Percentiles rank a stretch among this genome's conserved stretches.
These are phyloP conservation scores for Pseudopodoces humilis DNA, from an alignment of 2,113 vertebrate genomes.

Conservation along the genomic window DNA sequence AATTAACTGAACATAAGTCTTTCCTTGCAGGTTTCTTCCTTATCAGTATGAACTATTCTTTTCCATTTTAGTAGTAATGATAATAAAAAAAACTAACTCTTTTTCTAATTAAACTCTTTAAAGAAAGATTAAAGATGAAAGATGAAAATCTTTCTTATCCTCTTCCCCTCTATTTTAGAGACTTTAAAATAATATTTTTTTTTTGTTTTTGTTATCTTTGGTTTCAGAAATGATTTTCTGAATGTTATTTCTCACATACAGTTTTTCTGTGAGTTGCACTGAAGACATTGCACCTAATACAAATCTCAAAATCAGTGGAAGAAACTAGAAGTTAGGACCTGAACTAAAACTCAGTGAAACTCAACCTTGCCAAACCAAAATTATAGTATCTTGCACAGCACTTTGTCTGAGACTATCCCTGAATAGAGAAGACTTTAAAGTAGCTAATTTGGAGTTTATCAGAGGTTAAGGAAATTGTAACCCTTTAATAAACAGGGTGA, in stretches of 20 bases:
- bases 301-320: neutral
- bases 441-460: neutral
- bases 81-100: neutral
- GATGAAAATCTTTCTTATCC: neutral
- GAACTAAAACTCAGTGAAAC: neutral
- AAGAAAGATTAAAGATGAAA: neutral
- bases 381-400: neutral
- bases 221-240: neutral
- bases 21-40: neutral
- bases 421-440: neutral
- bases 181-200: neutral
- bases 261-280: neutral
- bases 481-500: neutral
- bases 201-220: neutral
- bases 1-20: neutral
- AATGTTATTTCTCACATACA: neutral
- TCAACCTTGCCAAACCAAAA: neutral
- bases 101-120: neutral
- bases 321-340: neutral
- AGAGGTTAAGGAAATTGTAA: neutral
- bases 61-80: neutral
- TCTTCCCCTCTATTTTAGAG: neutral
- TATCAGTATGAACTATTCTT: neutral
- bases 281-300: neutral
- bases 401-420: neutral